Conservation (phyloP, 2,888 invertebrate genomes). For the Pomacea canaliculata region DNA sequence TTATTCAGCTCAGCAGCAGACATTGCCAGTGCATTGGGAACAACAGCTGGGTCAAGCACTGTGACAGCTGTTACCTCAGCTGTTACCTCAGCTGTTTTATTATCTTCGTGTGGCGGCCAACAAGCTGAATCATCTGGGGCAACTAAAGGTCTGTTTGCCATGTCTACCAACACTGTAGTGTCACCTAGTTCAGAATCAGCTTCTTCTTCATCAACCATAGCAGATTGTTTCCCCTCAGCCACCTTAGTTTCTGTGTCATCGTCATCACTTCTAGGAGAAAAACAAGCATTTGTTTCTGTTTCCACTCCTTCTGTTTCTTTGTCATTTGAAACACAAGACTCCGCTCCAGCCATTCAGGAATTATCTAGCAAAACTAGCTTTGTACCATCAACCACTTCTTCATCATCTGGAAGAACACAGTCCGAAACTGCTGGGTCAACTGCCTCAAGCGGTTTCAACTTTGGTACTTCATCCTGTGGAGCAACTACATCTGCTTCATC, state of each 20-base stretch:
- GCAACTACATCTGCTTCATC: neutral
- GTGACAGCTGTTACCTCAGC: neutral
- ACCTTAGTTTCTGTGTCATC: too few species aligned
- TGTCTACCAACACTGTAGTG: neutral
- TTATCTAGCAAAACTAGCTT: neutral
- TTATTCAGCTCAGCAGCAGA: neutral
- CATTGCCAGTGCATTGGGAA: constrained; percentile 1
- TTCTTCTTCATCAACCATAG: constrained; percentile 2
- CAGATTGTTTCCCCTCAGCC: constrained; percentile 21
- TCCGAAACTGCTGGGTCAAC: neutral
- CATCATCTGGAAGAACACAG: neutral
- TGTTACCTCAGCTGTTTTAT: neutral
- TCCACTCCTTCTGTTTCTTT: too few species aligned
- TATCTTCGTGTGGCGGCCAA: too few species aligned
- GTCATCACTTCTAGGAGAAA: too few species aligned
- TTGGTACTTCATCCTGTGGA: constrained; percentile 3
- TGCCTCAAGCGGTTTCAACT: neutral
- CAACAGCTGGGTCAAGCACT: neutral
- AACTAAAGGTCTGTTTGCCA: neutral
- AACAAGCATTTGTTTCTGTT: too few species aligned
- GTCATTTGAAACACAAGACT: too few species aligned
- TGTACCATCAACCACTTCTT: neutral
- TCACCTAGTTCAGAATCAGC: neutral
- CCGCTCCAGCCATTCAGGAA: neutral
- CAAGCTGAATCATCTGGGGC: too few species aligned